Evolutionary conservation across 2,797 vertebrate genomes (phyloP), one percentile per base, ranked within the genome.

Genomic region (Chelon labrosus): DNA sequence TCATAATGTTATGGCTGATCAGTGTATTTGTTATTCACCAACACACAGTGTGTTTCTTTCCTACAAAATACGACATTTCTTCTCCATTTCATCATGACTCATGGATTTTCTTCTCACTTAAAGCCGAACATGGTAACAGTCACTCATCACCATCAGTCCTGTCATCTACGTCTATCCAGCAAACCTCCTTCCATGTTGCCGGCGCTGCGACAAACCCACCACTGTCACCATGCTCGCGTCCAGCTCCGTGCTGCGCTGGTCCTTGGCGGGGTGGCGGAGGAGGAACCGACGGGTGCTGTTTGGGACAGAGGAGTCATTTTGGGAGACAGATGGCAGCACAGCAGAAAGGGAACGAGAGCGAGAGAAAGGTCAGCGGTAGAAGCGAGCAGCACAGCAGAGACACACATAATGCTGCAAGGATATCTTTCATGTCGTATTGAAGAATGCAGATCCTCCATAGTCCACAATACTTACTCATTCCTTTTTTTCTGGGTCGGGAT

Each of bases 291-390:
- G 56, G 76, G 82, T 27, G 72, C 74, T 54, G 72, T 65, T 86
- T 74, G n/a, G 44, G 56, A 73, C 50, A 57, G 72, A 9, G 42
- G 38, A 84, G 49, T 75, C 85, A 68, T 82, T 84, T 76, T 44
- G 61, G 70, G 75, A 49, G 74, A 70, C 90, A 89, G 86, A 91
- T 89, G 90, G 90, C 47, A 75, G 82, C 87, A 71, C 89, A 88
- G 88, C 84, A 65, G 88, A 80, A 56, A 73, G 64, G 52, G 39
- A 42, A 19, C 37, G 52, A 56, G 11, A 49, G 56, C 25, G 0
- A 20, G 27, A 17, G 35, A 61, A 73, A 82, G 79, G 78, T 87
- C 78, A 73, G 74, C 55, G 65, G 62, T 50, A 77, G 75, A 68
- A 47, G 59, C 13, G 50, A 8, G 41, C 58, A 70, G 0, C 17